Evolutionary conservation across 2,113 vertebrate species (phyloP).

Genomic region (Carassius carassius): DNA sequence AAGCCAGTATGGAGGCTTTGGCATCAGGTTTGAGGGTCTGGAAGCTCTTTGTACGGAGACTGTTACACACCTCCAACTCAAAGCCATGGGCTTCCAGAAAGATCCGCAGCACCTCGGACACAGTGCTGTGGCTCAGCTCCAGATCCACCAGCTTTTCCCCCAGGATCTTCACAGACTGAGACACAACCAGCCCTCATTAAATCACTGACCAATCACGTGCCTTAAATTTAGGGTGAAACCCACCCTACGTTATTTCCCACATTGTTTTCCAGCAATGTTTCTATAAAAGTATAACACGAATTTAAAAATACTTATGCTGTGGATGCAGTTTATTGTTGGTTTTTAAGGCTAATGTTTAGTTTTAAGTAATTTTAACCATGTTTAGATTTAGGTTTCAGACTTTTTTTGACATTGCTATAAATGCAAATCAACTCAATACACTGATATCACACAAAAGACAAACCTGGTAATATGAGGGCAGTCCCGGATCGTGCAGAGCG

Average conservation of each 20-base stretch:
- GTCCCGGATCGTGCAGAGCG: constrained; percentile 86
- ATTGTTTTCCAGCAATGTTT: too few species aligned
- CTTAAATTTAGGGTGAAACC: not conserved
- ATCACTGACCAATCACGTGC: not conserved
- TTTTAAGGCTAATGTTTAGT: not conserved
- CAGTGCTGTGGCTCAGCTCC: constrained; percentile 84
- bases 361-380: too few species aligned
- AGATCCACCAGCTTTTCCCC: constrained; percentile 91
- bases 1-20: constrained; percentile 87
- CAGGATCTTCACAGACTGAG: constrained; percentile 92
- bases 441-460: not conserved
- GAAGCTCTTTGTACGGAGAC: constrained; percentile 88
- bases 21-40: constrained; percentile 84
- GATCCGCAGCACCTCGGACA: constrained; percentile 90
- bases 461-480: constrained; percentile 90
- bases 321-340: not conserved
- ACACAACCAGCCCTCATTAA: not conserved
- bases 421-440: too few species aligned
- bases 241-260: too few species aligned
- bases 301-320: not conserved
- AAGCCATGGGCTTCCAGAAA: constrained; percentile 87
- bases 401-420: too few species aligned
- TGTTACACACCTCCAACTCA: constrained; percentile 81
- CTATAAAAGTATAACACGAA: too few species aligned
- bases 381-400: too few species aligned